Evolutionary conservation across 1,140 invertebrate genomes (phyloP).

Genomic region (Brachionus asplanchnoidis): DNA sequence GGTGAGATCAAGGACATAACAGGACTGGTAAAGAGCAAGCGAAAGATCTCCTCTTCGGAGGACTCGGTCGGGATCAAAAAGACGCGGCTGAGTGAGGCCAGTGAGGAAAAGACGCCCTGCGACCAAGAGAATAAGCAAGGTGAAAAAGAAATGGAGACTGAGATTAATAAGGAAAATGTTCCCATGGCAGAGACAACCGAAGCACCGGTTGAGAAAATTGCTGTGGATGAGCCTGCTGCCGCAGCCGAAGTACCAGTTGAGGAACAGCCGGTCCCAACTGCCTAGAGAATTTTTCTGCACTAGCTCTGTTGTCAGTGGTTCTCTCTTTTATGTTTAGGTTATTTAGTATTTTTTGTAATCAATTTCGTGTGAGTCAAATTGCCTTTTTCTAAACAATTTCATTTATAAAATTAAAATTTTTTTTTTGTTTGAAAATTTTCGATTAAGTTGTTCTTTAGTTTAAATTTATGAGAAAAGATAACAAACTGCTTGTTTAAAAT

Average conservation of each 20-base stretch:
- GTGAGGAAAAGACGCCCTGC: background rate
- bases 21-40: constrained; percentile 31
- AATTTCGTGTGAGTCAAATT: background rate
- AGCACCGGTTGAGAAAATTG: background rate
- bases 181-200: background rate
- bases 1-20: constrained; percentile 36
- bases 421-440: background rate
- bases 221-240: background rate
- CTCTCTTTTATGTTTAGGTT: background rate
- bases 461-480: background rate
- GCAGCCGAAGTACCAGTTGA: background rate
- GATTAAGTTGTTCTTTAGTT: background rate
- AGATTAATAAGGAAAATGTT: constrained; percentile 22
- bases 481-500: background rate
- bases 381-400: background rate
- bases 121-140: background rate
- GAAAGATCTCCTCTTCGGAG: constrained; percentile 17
- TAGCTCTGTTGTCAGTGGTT: background rate
- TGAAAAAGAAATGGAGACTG: background rate
- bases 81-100: background rate
- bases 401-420: background rate
- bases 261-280: constrained; percentile 8
- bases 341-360: background rate
- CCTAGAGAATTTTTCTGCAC: background rate
- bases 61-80: constrained; percentile 20